Evolutionary conservation across 2,797 vertebrate genomes (phyloP), one percentile per base, ranked within the genome.

Genomic region (Rhabdomys pumilio): DNA sequence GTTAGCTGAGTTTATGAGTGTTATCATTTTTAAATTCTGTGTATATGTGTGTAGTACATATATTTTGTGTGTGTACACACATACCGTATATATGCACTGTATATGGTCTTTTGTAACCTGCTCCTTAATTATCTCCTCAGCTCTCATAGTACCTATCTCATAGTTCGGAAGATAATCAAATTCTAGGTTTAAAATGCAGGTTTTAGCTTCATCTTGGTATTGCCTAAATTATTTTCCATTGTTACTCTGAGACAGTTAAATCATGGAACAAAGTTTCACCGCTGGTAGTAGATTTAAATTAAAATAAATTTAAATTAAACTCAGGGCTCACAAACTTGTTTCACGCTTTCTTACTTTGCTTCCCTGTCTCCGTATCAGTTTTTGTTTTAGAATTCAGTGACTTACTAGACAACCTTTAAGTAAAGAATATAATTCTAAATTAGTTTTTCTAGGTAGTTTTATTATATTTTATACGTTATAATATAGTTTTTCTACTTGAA

Each of bases 391-490:
- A 95, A 61, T 84, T 34, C 57, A 73, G 6, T 75, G 63, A 77
- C 87, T 83, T 93, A 50, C 47, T 94, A 75, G 57, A 72, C 29
- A 93, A 77, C 53, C n/a, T 41, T 88, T 77, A 55, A 65, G 47
- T 90, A 85, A 87, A 90, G 50, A 91, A 84, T 95, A 63, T 59
- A 95, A 26, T 92, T 92, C 63, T 93, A 85, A 61, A 72, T 89
- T 89, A 95, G 72, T 84, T 84, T 93, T 10, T 76, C 41, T 29
- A 73, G 24, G 50, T 82, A 83, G 53, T 93, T 93, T 83, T 83
- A 22, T 79, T 88, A 26, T 91, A 59, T 73, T 11, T 15, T 91
- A 1, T 72, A 73, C 34, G 59, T 22, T 79, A 72, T 41, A 4
- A 8, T 38, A 4, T 55, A 79, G n/a, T 89, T 82, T 90, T 90